Conservation (phyloP, 2,113 vertebrate genomes). For the Zapus hudsonius region DNA sequence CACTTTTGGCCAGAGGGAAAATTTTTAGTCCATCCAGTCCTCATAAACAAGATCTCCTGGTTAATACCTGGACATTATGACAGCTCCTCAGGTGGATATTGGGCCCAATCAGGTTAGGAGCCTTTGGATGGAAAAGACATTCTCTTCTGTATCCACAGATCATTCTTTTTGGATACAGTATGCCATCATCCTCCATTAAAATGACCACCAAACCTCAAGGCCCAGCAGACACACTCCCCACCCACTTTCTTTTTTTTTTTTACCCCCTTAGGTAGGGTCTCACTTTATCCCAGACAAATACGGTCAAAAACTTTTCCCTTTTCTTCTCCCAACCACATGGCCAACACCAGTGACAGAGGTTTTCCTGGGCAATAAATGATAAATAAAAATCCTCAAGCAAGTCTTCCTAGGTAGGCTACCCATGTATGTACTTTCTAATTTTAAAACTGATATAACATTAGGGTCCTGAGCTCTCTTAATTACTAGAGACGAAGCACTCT, state of each 20-base stretch:
- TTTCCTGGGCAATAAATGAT: slow-evolving; percentile 43
- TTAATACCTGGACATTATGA: neutral
- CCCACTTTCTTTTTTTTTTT: neutral
- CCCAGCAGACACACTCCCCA: neutral
- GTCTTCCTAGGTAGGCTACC: neutral
- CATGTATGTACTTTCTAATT: slow-evolving; percentile 52
- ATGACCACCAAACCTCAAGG: neutral
- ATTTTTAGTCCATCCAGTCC: neutral
- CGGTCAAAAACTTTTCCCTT: neutral
- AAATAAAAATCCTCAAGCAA: neutral
- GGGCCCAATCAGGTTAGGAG: accelerated
- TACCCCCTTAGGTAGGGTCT: no score
- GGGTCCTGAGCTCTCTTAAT: slow-evolving; percentile 20
- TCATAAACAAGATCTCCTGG: neutral
- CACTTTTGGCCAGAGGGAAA: neutral
- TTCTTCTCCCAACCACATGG: neutral
- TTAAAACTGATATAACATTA: slow-evolving; percentile 53
- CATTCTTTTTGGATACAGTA: no score
- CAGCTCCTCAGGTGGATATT: neutral
- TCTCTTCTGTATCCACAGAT: neutral
- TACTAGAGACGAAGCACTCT: no score
- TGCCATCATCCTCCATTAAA: neutral
- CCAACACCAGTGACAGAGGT: neutral
- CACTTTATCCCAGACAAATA: no score
- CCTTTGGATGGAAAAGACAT: neutral